These are phyloP conservation scores for Parnassius orleans DNA, from an alignment of 2,888 invertebrate species.

Conservation along the genomic window DNA sequence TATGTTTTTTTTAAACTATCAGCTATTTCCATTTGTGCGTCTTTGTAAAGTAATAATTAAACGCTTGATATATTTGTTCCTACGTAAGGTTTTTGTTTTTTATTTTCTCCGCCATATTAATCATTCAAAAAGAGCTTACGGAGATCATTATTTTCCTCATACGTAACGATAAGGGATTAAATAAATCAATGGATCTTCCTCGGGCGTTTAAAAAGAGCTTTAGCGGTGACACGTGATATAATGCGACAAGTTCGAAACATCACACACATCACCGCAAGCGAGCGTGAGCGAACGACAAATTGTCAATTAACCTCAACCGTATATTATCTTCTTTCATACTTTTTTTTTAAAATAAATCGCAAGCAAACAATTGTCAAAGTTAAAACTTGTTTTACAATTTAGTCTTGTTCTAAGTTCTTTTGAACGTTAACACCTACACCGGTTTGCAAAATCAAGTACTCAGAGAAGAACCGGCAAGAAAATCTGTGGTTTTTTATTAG, in stretches of 20 bases:
- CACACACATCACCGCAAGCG: constrained; percentile 41
- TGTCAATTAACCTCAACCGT: constrained; percentile 59
- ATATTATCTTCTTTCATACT: constrained; percentile 39
- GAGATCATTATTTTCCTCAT: constrained; percentile 42
- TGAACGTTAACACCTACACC: too few relatives aligned
- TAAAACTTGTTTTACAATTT: too few relatives aligned
- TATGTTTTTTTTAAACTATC: too few relatives aligned
- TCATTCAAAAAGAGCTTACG: constrained; percentile 29
- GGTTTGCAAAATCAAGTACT: too few relatives aligned
- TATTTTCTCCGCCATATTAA: not conserved
- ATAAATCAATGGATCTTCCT: constrained; percentile 51
- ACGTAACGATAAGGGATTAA: constrained; percentile 49
- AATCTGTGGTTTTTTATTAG: too few relatives aligned
- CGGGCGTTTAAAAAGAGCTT: constrained; percentile 47
- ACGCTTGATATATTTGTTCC: too few relatives aligned
- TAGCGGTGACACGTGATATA: constrained; percentile 53
- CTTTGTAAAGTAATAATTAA: not conserved
- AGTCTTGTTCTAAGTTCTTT: too few relatives aligned
- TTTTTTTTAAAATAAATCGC: constrained; percentile 2
- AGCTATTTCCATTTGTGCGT: too few relatives aligned
- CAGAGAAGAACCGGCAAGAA: too few relatives aligned
- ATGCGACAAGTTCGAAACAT: constrained; percentile 56
- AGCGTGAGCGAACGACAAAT: constrained; percentile 56
- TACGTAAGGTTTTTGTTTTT: not conserved
- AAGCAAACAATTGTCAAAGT: not conserved